Evolutionary conservation across 2,888 invertebrate species (phyloP).

Genomic region (Drosophila lutescens): DNA sequence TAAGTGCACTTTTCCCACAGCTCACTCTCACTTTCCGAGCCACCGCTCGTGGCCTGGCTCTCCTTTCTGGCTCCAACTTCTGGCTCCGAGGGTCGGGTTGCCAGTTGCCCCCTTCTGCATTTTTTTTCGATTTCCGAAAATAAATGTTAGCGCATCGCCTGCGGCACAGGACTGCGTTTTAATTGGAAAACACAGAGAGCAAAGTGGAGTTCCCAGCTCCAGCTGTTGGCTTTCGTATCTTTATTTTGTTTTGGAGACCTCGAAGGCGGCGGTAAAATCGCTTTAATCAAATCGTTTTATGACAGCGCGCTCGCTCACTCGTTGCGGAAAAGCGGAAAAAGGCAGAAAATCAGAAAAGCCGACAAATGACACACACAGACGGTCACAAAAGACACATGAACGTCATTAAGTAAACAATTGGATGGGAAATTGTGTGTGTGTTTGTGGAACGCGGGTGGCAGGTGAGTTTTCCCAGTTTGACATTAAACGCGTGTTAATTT

Average conservation of each 20-base stretch:
- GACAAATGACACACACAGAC: constrained; percentile 71
- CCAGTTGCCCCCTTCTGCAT: constrained; percentile 12
- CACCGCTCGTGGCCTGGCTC: constrained; percentile 13
- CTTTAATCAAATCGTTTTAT: constrained; percentile 82
- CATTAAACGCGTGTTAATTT: constrained; percentile 79
- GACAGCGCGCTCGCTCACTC: constrained; percentile 62
- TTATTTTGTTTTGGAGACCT: constrained; percentile 20
- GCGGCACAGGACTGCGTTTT: constrained; percentile 71
- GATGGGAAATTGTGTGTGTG: background rate
- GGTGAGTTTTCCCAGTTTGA: constrained; percentile 64
- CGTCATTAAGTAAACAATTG: constrained; percentile 72
- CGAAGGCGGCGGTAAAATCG: constrained; percentile 49
- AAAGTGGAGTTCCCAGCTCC: constrained; percentile 43
- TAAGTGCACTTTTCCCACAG: constrained; percentile 9
- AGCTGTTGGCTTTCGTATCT: constrained; percentile 45
- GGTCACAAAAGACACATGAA: constrained; percentile 66
- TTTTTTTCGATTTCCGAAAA: constrained; percentile 80
- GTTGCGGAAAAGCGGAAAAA: constrained; percentile 24
- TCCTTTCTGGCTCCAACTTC: background rate
- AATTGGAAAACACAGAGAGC: constrained; percentile 70
- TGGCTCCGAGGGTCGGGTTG: constrained; percentile 19
- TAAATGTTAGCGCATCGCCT: constrained; percentile 60
- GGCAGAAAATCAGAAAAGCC: constrained; percentile 70
- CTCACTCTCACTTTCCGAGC: constrained; percentile 55
- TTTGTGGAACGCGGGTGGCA: constrained; percentile 57